Percentiles rank a stretch among this genome's conserved stretches.
Conservation (phyloP, 2,888 invertebrate genomes). For the Yponomeuta evonymella region DNA sequence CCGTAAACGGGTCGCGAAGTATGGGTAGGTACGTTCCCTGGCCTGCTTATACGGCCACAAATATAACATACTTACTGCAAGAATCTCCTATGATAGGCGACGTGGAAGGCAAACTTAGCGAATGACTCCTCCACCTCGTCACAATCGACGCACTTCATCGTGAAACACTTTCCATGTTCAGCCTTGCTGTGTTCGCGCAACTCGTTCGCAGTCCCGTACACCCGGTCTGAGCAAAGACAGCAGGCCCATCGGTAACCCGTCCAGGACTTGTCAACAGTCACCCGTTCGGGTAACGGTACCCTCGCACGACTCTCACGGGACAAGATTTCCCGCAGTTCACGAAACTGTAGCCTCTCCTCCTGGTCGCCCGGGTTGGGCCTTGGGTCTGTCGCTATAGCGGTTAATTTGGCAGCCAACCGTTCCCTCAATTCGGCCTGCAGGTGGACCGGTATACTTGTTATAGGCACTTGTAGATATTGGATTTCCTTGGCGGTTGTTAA, state of each 20-base stretch:
- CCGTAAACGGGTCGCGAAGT: no score
- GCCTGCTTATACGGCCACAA: neutral
- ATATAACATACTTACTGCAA: constrained; percentile 42
- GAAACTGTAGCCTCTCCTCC: neutral
- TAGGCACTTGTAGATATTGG: no score
- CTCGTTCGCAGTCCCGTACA: neutral
- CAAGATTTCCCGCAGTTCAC: neutral
- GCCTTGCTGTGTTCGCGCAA: constrained; percentile 67
- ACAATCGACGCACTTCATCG: constrained; percentile 75
- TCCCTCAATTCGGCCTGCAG: no score
- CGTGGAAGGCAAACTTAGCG: constrained; percentile 73
- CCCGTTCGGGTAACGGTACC: neutral
- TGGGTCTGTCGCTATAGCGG: no score
- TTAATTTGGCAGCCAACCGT: no score
- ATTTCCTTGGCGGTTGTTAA: no score
- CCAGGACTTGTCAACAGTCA: constrained; percentile 14
- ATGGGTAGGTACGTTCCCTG: no score
- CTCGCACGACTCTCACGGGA: neutral
- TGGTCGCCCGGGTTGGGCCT: neutral
- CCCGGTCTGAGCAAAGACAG: constrained; percentile 1
- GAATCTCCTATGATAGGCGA: constrained; percentile 66
- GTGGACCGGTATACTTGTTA: no score
- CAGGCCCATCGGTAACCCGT: constrained; percentile 17
- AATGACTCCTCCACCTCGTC: constrained; percentile 75
- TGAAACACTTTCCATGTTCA: constrained; percentile 67